Percentiles rank a stretch among this genome's conserved stretches.
Conservation (phyloP, 2,888 invertebrate species). For the Trichacis sp. region DNA sequence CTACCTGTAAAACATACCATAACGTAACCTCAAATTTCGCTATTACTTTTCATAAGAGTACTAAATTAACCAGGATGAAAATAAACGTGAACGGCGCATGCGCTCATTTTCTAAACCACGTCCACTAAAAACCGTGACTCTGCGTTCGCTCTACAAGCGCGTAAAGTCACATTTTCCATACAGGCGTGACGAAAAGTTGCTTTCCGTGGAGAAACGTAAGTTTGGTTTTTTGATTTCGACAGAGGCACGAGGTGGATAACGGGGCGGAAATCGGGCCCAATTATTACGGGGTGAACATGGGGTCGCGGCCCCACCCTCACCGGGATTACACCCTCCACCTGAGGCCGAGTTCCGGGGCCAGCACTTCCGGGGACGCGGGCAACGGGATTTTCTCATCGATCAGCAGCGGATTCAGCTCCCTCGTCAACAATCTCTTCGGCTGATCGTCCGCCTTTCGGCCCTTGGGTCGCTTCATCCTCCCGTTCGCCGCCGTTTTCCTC, state of each 20-base stretch:
- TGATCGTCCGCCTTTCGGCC: conserved; percentile 64
- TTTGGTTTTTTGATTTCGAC: conserved; percentile 9
- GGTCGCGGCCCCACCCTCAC: conserved; percentile 55
- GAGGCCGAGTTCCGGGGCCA: conserved; percentile 58
- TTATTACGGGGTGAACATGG: conserved; percentile 51
- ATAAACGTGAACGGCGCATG: no score
- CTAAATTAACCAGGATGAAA: no score
- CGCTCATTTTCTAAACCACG: no score
- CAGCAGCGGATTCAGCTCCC: conserved; percentile 81
- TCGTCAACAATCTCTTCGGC: conserved; percentile 84
- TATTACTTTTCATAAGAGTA: no score
- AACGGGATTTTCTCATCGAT: conserved; percentile 81
- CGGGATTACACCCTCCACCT: conserved; percentile 60
- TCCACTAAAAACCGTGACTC: no score
- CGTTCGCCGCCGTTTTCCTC: conserved; percentile 43
- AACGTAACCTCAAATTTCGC: no score
- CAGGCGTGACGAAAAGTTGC: no score
- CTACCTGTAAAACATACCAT: no score
- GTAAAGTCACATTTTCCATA: no score
- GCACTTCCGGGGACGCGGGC: conserved; percentile 55
- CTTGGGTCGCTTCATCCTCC: conserved; percentile 41
- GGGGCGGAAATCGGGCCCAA: conserved; percentile 49
- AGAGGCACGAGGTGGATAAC: conserved; percentile 45
- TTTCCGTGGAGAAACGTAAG: no score
- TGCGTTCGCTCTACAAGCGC: no score